A percentile compares a stretch with the other conserved stretches of the same genome.
These are phyloP conservation scores for Trichonephila inaurata DNA, from an alignment of 1,140 invertebrate species.

Conservation along the genomic window DNA sequence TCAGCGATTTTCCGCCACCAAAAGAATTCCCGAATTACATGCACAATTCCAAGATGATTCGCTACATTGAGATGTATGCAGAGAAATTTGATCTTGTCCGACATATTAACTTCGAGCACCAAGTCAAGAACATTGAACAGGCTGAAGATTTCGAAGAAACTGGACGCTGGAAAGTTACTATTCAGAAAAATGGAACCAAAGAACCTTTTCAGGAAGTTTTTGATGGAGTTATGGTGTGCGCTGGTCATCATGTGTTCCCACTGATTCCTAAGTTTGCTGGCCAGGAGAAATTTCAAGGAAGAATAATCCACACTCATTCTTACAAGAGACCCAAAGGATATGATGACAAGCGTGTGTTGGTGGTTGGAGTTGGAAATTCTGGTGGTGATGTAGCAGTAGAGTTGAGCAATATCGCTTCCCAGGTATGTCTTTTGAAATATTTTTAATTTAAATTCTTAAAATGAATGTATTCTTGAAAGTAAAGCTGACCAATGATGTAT, in stretches of 20 bases:
- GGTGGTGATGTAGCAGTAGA: conserved; percentile 83
- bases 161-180: conserved; percentile 81
- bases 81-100: conserved; percentile 79
- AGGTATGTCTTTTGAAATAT: conserved; percentile 79
- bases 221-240: conserved; percentile 81
- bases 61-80: conserved; percentile 81
- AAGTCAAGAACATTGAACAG: conserved; percentile 64
- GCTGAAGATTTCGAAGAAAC: conserved; percentile 79
- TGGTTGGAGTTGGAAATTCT: conserved; percentile 84
- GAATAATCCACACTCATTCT: conserved; percentile 82
- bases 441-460: no score
- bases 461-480: no score
- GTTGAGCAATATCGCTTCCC: conserved; percentile 81
- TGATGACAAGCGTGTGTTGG: conserved; percentile 81
- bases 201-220: conserved; percentile 79
- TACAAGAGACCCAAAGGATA: conserved; percentile 80
- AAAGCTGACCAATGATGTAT: no score
- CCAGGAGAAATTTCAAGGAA: conserved; percentile 81
- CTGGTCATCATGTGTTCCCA: conserved; percentile 79
- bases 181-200: conserved; percentile 60
- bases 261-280: conserved; percentile 69
- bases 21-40: conserved; percentile 81
- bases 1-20: conserved; percentile 82
- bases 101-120: conserved; percentile 61
- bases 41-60: conserved; percentile 81